These are phyloP conservation scores for Neodon shergylaensis DNA, from an alignment of 2,113 vertebrate species.

Conservation along the genomic window DNA sequence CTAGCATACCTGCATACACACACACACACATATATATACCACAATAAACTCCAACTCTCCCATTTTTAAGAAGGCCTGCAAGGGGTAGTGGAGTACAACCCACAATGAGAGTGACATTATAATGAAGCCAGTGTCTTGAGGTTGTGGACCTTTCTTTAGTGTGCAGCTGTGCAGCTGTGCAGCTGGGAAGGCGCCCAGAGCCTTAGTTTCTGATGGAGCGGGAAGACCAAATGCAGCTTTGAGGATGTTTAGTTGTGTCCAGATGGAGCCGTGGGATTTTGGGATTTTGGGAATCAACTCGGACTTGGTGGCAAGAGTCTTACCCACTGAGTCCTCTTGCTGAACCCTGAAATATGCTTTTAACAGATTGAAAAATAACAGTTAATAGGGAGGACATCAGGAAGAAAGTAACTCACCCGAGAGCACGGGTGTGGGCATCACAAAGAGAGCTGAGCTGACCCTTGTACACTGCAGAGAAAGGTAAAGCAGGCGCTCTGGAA, in stretches of 20 bases:
- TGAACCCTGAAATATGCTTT: background rate
- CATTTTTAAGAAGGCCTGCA: background rate
- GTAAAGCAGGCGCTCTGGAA: background rate
- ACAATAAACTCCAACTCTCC: background rate
- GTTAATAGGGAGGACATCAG: background rate
- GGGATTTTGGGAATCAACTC: too few species aligned
- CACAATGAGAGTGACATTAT: background rate
- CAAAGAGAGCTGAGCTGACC: background rate
- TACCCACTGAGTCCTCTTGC: background rate
- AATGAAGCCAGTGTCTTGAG: background rate
- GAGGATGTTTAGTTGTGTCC: background rate
- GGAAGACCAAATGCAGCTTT: background rate
- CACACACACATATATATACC: background rate
- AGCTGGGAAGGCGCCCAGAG: background rate
- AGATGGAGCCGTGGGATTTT: background rate
- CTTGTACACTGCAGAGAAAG: background rate
- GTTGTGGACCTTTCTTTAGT: background rate
- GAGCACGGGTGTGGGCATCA: fast-evolving
- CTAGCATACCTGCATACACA: background rate
- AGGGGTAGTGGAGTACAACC: background rate
- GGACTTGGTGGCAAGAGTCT: background rate
- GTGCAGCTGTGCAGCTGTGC: too few species aligned
- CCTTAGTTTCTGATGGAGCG: background rate
- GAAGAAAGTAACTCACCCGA: background rate
- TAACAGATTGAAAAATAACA: background rate